Evolutionary conservation across 2,797 vertebrate species (phyloP).

Genomic region (Molossus alvarezi): DNA sequence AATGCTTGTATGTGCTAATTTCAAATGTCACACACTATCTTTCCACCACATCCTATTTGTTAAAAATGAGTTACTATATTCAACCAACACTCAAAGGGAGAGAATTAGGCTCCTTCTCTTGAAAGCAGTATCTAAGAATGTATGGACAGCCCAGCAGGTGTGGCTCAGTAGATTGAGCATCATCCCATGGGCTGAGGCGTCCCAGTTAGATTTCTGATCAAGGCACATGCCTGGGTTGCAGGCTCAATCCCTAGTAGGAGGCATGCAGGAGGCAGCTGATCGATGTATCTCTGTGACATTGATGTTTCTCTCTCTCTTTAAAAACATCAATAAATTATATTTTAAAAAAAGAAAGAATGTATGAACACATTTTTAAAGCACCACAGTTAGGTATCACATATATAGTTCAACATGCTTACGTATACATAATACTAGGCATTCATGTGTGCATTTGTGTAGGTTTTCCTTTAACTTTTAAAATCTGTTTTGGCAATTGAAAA

Average conservation of each 20-base stretch:
- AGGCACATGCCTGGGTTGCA: too few relatives aligned
- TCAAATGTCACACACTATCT: background rate
- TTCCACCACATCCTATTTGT: background rate
- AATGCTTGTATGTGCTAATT: background rate
- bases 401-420: background rate
- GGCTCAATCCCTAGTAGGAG: too few relatives aligned
- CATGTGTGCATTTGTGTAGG: background rate
- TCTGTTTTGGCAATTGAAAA: background rate
- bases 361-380: conserved; percentile 38
- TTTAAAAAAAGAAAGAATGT: background rate
- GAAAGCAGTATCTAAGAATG: conserved; percentile 53
- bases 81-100: background rate
- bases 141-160: background rate
- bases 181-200: too few relatives aligned
- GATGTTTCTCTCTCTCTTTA: too few relatives aligned
- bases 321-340: too few relatives aligned
- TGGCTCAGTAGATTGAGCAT: too few relatives aligned
- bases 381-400: background rate
- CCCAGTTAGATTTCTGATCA: too few relatives aligned
- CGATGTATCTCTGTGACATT: too few relatives aligned
- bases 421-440: background rate
- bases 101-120: background rate
- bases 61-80: conserved; percentile 12
- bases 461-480: conserved; percentile 58
- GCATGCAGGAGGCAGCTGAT: too few relatives aligned